Conservation (phyloP, 2,797 vertebrate species). For the Schizopygopsis malacanthus region DNA sequence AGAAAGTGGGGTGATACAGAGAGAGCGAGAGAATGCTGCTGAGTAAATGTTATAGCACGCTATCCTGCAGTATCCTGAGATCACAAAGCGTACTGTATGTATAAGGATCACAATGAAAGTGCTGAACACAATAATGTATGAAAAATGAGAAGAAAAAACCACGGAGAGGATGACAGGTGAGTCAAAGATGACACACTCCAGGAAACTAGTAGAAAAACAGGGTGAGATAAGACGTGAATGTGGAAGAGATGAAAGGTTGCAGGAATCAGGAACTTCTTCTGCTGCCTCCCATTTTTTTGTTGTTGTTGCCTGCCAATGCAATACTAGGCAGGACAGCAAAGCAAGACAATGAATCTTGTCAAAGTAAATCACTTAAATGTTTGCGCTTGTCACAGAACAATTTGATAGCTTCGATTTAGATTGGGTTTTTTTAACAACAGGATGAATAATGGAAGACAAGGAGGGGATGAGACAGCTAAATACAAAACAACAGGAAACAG, state of each 20-base stretch:
- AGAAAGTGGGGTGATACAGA: not conserved
- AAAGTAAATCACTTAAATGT: slow-evolving; percentile 68
- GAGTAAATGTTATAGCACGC: not conserved
- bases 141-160: not conserved
- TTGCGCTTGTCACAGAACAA: slow-evolving; percentile 58
- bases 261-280: slow-evolving; percentile 19
- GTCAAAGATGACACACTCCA: slow-evolving; percentile 7
- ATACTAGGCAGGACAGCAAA: slow-evolving; percentile 39
- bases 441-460: slow-evolving; percentile 62
- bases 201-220: slow-evolving; percentile 24
- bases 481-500: slow-evolving; percentile 29
- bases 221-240: slow-evolving; percentile 26
- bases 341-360: slow-evolving; percentile 46
- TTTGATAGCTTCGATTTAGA: slow-evolving; percentile 47
- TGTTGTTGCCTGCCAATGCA: slow-evolving; percentile 42
- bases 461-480: slow-evolving; percentile 51
- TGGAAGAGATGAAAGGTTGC: slow-evolving; percentile 32
- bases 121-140: not conserved
- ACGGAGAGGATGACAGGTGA: slow-evolving; percentile 25
- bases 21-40: slow-evolving; percentile 4
- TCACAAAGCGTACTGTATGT: not conserved
- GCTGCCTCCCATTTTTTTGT: slow-evolving; percentile 33
- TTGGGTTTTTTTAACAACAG: slow-evolving; percentile 38
- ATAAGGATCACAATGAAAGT: not conserved
- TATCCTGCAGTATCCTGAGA: not conserved